A percentile compares a stretch with the other conserved stretches of the same genome.
Evolutionary conservation across 2,888 invertebrate species (phyloP).

Genomic region (Linyphia triangularis): DNA sequence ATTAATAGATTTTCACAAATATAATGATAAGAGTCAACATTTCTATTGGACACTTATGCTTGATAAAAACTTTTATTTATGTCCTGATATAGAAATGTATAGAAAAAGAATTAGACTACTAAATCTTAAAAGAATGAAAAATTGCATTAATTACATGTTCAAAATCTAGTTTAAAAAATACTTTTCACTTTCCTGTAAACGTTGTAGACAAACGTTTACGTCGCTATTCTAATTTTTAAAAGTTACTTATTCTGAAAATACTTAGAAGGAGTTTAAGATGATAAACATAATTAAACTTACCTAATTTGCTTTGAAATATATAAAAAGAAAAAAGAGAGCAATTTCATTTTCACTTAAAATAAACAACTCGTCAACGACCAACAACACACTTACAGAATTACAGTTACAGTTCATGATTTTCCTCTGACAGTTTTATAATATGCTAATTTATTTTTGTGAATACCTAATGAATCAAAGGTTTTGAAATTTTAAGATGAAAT

Average conservation of each 20-base stretch:
- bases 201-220: background rate
- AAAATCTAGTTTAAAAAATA: background rate
- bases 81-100: too few species aligned
- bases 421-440: too few species aligned
- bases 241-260: background rate
- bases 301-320: background rate
- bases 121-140: background rate
- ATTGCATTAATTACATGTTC: background rate
- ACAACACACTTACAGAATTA: background rate
- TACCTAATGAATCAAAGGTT: too few species aligned
- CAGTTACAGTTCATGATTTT: background rate
- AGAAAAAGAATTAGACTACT: too few species aligned
- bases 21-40: too few species aligned
- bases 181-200: background rate
- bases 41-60: too few species aligned
- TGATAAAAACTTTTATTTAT: too few species aligned
- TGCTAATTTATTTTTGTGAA: too few species aligned
- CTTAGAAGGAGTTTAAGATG: background rate
- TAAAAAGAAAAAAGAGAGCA: background rate
- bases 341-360: background rate
- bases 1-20: too few species aligned
- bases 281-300: background rate
- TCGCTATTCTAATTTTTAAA: background rate
- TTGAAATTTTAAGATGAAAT: too few species aligned
- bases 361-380: constrained; percentile 3